Evolutionary conservation across 2,113 vertebrate genomes (phyloP).

Genomic region (Neodontobutis hainanensis): DNA sequence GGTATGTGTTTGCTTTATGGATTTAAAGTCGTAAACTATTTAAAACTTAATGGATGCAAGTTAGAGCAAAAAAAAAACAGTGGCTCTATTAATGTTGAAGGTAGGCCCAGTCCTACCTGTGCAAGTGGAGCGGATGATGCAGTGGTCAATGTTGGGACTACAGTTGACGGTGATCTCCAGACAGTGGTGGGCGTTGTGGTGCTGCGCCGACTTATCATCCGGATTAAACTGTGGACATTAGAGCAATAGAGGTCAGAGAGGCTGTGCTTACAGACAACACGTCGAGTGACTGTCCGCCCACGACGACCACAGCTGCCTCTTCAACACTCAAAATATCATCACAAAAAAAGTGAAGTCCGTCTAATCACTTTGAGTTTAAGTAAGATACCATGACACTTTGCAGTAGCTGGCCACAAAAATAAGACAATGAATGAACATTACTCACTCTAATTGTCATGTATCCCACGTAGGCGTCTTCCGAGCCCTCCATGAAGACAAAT

Average conservation of each 20-base stretch:
- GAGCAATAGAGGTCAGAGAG: slow-evolving; percentile 35
- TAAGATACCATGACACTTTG: neutral
- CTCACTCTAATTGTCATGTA: slow-evolving; percentile 99
- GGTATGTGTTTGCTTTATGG: too few relatives aligned
- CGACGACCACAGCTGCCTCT: slow-evolving; percentile 26
- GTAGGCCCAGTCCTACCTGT: slow-evolving; percentile 81
- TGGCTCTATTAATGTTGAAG: too few relatives aligned
- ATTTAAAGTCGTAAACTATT: too few relatives aligned
- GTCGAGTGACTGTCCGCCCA: slow-evolving; percentile 29
- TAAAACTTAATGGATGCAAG: too few relatives aligned
- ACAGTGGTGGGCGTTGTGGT: slow-evolving; percentile 99
- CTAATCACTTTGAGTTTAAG: too few relatives aligned
- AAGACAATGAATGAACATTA: neutral
- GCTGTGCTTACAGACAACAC: slow-evolving; percentile 26
- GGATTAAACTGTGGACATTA: slow-evolving; percentile 91
- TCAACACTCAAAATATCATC: neutral
- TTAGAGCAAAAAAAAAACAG: too few relatives aligned
- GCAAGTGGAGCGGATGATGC: slow-evolving; percentile 98
- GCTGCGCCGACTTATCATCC: slow-evolving; percentile 98
- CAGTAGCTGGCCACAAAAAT: too few relatives aligned
- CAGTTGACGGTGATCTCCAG: slow-evolving; percentile 99
- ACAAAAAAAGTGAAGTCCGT: too few relatives aligned
- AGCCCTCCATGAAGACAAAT: slow-evolving; percentile 99
- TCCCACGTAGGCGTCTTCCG: slow-evolving; percentile 98
- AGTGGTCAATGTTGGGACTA: slow-evolving; percentile 98